Evolutionary conservation across 2,113 vertebrate species (phyloP).

Genomic region (Grammomys surdaster): DNA sequence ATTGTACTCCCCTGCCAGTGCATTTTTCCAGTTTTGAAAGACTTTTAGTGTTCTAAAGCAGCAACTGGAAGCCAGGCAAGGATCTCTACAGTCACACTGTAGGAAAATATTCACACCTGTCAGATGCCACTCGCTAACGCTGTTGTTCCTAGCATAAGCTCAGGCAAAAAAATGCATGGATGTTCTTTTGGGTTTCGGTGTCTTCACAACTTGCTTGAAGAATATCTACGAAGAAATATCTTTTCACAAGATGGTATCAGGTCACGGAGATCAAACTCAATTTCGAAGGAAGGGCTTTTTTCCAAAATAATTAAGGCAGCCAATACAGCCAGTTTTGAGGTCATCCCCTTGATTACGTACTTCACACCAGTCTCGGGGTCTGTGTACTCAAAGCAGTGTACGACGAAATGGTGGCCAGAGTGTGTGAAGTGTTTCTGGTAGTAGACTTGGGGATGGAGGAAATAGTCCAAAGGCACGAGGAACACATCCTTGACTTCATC

Average conservation of each 20-base stretch:
- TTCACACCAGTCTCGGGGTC: constrained; percentile 83
- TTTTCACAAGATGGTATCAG: constrained; percentile 82
- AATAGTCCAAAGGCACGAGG: constrained; percentile 92
- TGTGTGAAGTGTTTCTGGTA: neutral
- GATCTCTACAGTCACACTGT: neutral
- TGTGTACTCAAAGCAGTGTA: constrained; percentile 89
- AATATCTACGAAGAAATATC: constrained; percentile 53
- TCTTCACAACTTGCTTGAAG: constrained; percentile 89
- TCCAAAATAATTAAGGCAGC: constrained; percentile 88
- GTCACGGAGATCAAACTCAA: constrained; percentile 87
- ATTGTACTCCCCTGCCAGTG: neutral
- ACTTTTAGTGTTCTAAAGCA: constrained; percentile 10
- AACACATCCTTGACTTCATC: constrained; percentile 94
- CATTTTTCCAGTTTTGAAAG: constrained; percentile 29
- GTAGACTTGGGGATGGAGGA: constrained; percentile 87
- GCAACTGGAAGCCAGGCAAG: neutral
- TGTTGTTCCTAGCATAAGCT: neutral
- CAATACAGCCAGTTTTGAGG: constrained; percentile 89
- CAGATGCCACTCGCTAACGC: neutral
- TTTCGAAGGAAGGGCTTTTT: constrained; percentile 89
- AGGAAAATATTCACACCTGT: neutral
- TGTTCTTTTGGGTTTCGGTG: neutral
- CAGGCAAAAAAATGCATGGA: neutral
- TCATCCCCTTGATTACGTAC: constrained; percentile 93
- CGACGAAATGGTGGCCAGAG: rapidly evolving